These are phyloP conservation scores for Eupithecia subfuscata DNA, from an alignment of 2,888 invertebrate genomes.

Conservation along the genomic window DNA sequence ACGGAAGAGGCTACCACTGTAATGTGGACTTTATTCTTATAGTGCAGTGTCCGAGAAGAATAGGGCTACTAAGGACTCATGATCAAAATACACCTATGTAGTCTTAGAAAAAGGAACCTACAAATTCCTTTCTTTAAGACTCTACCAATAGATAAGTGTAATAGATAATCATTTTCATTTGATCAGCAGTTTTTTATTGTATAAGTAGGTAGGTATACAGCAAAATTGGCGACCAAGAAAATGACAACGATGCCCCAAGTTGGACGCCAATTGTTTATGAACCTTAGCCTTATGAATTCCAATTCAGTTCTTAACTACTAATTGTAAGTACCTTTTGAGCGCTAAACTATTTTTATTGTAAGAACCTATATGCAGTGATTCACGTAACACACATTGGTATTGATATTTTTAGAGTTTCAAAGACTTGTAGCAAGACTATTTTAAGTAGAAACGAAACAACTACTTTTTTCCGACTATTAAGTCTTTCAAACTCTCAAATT, in stretches of 20 bases:
- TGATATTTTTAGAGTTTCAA: neutral
- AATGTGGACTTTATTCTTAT: neutral
- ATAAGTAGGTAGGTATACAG: neutral
- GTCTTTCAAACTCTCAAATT: neutral
- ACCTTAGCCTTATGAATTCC: neutral
- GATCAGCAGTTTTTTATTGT: neutral
- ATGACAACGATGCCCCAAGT: neutral
- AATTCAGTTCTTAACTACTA: neutral
- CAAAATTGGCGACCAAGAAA: slow-evolving; percentile 35
- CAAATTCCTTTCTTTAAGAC: neutral
- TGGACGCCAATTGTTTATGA: slow-evolving; percentile 13
- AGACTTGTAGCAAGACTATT: neutral
- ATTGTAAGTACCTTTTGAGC: neutral
- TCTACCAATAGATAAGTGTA: neutral
- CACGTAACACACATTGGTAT: neutral
- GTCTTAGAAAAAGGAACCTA: neutral
- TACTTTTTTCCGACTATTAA: neutral
- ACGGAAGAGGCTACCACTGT: neutral
- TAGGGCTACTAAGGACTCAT: neutral
- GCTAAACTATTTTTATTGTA: neutral
- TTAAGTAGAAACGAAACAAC: neutral
- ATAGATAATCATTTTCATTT: neutral
- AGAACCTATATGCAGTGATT: neutral
- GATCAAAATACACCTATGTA: neutral
- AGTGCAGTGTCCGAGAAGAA: no score